Evolutionary conservation across 1,140 invertebrate genomes (phyloP).

Genomic region (Meloidogyne chitwoodi): DNA sequence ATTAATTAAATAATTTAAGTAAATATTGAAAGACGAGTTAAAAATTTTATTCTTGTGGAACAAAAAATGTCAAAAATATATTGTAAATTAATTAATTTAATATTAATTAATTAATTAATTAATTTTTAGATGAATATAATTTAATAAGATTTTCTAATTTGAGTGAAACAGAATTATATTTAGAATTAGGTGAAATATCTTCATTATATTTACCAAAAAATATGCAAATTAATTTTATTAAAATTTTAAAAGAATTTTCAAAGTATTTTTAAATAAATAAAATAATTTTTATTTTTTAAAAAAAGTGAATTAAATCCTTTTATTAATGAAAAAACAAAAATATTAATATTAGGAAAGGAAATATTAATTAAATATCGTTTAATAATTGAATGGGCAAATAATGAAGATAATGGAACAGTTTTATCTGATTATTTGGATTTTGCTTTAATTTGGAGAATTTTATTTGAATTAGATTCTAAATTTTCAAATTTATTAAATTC

Average conservation of each 20-base stretch:
- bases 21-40: too few species aligned
- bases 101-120: too few species aligned
- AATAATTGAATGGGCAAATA: neutral
- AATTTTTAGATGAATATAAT: too few species aligned
- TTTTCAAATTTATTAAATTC: neutral
- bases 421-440: neutral
- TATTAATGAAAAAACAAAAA: neutral
- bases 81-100: neutral
- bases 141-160: neutral
- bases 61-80: neutral
- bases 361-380: neutral
- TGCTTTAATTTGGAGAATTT: neutral
- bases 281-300: neutral
- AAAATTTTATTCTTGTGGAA: neutral
- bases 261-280: neutral
- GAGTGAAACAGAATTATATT: neutral
- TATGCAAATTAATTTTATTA: neutral
- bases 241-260: neutral
- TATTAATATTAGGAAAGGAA: neutral
- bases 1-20: neutral
- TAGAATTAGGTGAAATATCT: neutral
- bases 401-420: neutral
- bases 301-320: neutral
- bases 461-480: neutral
- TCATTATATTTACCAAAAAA: neutral